Conservation (phyloP, 1,140 invertebrate genomes). For the Acromyrmex heyeri region DNA sequence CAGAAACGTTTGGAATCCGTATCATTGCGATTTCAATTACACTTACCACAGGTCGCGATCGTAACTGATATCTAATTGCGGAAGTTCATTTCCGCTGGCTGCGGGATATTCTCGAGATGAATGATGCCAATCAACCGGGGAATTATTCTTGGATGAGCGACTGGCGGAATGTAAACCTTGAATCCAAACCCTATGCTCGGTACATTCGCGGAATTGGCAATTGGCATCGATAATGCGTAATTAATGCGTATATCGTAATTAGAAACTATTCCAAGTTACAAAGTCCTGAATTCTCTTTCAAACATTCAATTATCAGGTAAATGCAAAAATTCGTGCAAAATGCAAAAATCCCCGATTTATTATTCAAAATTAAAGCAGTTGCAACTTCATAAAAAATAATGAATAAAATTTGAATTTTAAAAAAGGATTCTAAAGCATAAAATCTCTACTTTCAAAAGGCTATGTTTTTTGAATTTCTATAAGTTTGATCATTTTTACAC, state of each 20-base stretch:
- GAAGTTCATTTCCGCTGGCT: conserved; percentile 37
- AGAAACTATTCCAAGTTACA: background rate
- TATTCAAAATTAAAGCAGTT: no score
- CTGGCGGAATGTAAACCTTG: conserved; percentile 48
- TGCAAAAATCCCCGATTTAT: no score
- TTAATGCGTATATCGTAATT: conserved; percentile 10
- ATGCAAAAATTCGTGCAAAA: no score
- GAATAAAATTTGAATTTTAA: no score
- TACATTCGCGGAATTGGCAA: conserved; percentile 37
- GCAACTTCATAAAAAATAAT: no score
- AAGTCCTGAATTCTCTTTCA: no score
- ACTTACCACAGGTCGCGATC: conserved; percentile 57
- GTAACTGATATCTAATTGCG: conserved; percentile 63
- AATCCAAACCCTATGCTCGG: conserved; percentile 22
- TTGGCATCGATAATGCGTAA: background rate
- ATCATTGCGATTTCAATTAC: conserved; percentile 51
- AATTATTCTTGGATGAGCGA: conserved; percentile 53
- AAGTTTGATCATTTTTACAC: no score
- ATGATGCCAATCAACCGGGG: conserved; percentile 54
- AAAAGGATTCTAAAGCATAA: no score
- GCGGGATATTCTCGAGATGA: conserved; percentile 55
- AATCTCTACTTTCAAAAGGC: no score
- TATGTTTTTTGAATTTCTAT: no score
- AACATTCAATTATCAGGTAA: background rate
- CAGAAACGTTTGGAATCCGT: conserved; percentile 23